phyloP scores from a whole-genome alignment of 2,797 vertebrate species.

The Pangasius krempfi region DNA sequence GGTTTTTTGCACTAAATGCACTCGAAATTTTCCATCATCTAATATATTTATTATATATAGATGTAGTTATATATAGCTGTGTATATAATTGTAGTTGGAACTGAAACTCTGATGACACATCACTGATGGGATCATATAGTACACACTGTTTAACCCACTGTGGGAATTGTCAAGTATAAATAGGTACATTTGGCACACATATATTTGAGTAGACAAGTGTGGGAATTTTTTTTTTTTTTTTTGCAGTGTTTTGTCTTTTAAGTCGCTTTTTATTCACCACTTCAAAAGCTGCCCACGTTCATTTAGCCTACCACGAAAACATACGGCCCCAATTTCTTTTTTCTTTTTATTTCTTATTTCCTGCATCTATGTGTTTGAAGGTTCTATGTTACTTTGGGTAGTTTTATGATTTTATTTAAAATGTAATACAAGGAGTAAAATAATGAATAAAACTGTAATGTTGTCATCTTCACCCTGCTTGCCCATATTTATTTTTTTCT shows the following conservation, averaged over 20 bases:
- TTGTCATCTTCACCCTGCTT: neutral
- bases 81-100: neutral
- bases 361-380: neutral
- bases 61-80: neutral
- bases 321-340: neutral
- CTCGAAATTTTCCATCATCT: neutral
- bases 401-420: neutral
- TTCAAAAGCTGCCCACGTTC: constrained; percentile 5
- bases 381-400: neutral
- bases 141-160: neutral
- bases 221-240: neutral
- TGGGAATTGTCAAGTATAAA: neutral
- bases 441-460: neutral
- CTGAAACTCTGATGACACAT: neutral
- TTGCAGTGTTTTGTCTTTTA: constrained; percentile 10
- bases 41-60: neutral
- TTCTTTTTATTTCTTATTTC: neutral
- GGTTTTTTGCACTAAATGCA: neutral
- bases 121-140: neutral
- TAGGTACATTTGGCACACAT: neutral
- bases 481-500: neutral
- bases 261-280: constrained; percentile 15
- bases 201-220: neutral
- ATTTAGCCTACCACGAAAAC: neutral
- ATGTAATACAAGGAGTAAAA: neutral